phyloP scores from a whole-genome alignment of 2,113 vertebrate species.

The Oostethus manadensis region DNA sequence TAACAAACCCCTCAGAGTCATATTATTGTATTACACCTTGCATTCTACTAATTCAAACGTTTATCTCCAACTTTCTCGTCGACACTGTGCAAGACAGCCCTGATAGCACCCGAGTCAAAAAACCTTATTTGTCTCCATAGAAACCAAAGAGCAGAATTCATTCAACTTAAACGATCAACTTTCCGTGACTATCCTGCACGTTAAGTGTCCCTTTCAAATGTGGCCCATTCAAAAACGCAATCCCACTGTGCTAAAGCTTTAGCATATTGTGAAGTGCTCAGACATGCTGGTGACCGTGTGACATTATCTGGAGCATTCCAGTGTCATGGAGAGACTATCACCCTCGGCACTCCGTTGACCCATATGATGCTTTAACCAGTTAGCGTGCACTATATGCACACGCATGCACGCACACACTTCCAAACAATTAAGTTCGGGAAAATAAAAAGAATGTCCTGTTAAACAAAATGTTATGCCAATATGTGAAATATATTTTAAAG shows the following conservation, averaged over 20 bases:
- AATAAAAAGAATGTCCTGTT: too few species aligned
- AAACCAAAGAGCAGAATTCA: constrained; percentile 3
- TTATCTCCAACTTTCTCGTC: background rate
- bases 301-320: constrained; percentile 49
- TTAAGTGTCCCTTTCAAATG: constrained; percentile 25
- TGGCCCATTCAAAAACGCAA: constrained; percentile 9
- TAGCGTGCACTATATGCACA: too few species aligned
- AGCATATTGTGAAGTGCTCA: constrained; percentile 13
- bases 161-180: constrained; percentile 9
- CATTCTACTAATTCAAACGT: too few species aligned
- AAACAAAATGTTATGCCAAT: too few species aligned
- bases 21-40: background rate
- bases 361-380: constrained; percentile 50
- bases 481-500: too few species aligned
- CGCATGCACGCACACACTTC: too few species aligned
- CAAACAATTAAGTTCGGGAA: too few species aligned
- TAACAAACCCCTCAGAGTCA: background rate
- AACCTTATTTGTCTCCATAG: too few species aligned
- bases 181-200: constrained; percentile 10
- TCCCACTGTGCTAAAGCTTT: too few species aligned
- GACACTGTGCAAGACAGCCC: background rate
- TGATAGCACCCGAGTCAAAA: too few species aligned
- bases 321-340: constrained; percentile 33
- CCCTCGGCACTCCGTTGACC: constrained; percentile 50
- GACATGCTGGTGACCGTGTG: constrained; percentile 41